Conservation (phyloP, 2,797 vertebrate genomes). For the Urophycis tenuis region DNA sequence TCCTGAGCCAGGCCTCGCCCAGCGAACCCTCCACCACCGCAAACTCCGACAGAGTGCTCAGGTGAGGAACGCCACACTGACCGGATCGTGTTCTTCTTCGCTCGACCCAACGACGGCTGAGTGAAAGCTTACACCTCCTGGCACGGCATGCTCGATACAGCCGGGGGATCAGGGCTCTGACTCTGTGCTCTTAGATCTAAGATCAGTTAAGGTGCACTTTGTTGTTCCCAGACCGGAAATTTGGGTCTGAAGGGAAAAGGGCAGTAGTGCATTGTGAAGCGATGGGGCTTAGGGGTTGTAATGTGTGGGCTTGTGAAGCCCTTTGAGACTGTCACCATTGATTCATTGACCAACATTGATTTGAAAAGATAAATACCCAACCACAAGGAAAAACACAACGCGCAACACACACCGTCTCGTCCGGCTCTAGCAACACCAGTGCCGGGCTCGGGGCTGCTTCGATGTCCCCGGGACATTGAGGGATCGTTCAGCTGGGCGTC, state of each 20-base stretch:
- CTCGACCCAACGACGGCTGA: background rate
- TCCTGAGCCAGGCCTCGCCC: constrained; percentile 69
- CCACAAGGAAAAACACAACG: background rate
- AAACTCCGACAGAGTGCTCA: constrained; percentile 93
- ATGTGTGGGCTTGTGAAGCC: background rate
- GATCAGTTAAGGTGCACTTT: background rate
- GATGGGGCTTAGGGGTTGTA: background rate
- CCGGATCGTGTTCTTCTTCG: background rate
- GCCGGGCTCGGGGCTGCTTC: background rate
- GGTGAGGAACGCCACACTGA: constrained; percentile 60
- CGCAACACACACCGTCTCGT: background rate
- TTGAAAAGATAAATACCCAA: background rate
- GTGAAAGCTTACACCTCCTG: background rate
- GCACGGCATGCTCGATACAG: background rate
- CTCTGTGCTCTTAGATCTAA: background rate
- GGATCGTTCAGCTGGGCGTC: background rate
- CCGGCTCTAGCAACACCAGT: background rate
- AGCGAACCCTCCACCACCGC: constrained; percentile 74
- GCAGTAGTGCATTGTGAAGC: background rate
- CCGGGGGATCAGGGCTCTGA: background rate
- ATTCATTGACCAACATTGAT: background rate
- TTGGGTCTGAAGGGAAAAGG: background rate
- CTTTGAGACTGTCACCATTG: background rate
- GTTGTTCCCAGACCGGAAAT: background rate
- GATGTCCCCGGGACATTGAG: background rate